These are phyloP conservation scores for Camponotus floridanus DNA, from an alignment of 1,140 invertebrate genomes.

Conservation along the genomic window DNA sequence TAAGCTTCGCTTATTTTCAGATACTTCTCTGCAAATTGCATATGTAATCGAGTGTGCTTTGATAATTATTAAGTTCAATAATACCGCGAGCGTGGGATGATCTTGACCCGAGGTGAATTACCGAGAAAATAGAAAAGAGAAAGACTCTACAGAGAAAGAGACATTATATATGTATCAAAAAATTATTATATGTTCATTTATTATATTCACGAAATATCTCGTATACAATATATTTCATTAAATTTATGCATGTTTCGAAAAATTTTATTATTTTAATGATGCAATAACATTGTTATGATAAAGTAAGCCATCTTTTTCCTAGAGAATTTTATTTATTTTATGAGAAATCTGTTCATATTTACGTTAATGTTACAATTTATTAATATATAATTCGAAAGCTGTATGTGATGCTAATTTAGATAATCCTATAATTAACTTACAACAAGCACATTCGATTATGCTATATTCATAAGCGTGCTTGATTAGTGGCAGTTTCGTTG, in stretches of 20 bases:
- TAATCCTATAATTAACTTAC: conserved; percentile 27
- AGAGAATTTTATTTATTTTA: background rate
- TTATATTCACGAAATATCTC: background rate
- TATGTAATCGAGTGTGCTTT: conserved; percentile 24
- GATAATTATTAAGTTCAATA: conserved; percentile 56
- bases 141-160: too few relatives aligned
- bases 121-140: background rate
- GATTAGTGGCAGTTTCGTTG: conserved; percentile 43
- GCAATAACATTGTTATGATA: conserved; percentile 18
- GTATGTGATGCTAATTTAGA: conserved; percentile 5
- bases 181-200: background rate
- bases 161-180: background rate
- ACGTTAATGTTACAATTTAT: background rate
- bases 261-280: background rate
- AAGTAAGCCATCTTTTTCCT: background rate
- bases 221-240: background rate
- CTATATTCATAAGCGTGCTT: conserved; percentile 4
- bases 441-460: conserved; percentile 29
- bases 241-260: background rate
- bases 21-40: conserved; percentile 2
- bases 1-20: conserved; percentile 41
- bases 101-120: conserved; percentile 40
- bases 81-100: conserved; percentile 49
- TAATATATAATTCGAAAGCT: conserved; percentile 24
- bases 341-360: background rate